Evolutionary conservation across 2,888 invertebrate species (phyloP).

Genomic region (Amphimallon solstitiale): DNA sequence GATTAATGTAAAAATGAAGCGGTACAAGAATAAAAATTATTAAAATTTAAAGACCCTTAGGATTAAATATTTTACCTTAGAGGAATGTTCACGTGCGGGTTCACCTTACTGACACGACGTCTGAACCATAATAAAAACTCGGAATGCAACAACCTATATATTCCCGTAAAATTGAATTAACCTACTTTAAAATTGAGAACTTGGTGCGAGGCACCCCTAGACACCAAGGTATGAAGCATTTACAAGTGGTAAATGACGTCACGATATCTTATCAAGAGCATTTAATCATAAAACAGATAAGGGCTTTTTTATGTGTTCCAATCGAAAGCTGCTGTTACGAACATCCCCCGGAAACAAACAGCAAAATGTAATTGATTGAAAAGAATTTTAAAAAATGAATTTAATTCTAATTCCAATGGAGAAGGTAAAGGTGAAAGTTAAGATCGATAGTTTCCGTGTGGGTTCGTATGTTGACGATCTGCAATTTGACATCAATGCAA

Average conservation of each 20-base stretch:
- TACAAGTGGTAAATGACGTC: conserved; percentile 28
- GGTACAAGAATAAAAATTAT: no score
- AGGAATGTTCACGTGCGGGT: neutral
- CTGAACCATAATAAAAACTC: conserved; percentile 44
- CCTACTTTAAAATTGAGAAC: conserved; percentile 51
- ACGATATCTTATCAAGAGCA: conserved; percentile 18
- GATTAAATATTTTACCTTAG: neutral
- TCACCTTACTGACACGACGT: neutral
- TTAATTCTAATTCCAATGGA: neutral
- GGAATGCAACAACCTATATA: conserved; percentile 50
- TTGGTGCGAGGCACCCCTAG: conserved; percentile 53
- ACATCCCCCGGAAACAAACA: neutral
- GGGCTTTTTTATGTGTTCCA: neutral
- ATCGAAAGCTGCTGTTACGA: no score
- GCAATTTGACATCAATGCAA: conserved; percentile 52
- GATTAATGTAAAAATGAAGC: no score
- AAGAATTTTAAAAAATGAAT: conserved; percentile 42
- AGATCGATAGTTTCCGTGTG: conserved; percentile 30
- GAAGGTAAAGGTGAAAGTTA: conserved; percentile 23
- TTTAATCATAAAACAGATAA: conserved; percentile 1
- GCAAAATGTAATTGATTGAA: no score
- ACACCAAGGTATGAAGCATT: conserved; percentile 52
- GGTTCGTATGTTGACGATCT: conserved; percentile 29
- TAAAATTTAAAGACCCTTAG: no score
- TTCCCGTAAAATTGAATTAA: conserved; percentile 43